These are phyloP conservation scores for Megalurothrips usitatus DNA, from an alignment of 2,888 invertebrate genomes.

Conservation along the genomic window DNA sequence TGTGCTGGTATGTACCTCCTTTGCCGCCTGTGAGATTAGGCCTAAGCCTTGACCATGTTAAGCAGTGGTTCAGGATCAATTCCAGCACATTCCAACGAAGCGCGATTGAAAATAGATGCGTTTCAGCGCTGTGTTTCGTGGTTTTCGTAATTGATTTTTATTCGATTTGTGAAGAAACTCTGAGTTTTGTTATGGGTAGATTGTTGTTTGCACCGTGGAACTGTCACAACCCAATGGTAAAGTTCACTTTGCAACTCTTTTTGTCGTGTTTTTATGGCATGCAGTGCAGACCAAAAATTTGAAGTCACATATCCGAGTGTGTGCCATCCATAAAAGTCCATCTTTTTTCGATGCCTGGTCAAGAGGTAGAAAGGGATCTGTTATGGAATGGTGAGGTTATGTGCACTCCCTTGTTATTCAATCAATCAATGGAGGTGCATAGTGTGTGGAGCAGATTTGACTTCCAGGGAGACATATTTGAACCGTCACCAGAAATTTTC, in stretches of 20 bases:
- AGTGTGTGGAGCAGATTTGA: not conserved
- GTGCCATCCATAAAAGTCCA: not conserved
- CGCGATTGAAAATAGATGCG: not conserved
- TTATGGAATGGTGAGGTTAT: not conserved
- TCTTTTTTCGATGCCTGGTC: not conserved
- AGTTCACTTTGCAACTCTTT: not conserved
- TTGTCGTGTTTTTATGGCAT: not conserved
- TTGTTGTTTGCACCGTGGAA: not conserved
- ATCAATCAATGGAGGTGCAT: not conserved
- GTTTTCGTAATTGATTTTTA: not conserved
- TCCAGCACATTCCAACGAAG: not conserved
- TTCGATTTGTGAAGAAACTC: not conserved
- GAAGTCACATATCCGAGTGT: not conserved
- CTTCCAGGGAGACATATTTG: not conserved
- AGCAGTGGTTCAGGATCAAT: not conserved
- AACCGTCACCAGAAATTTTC: not conserved
- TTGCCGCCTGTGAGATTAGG: not conserved
- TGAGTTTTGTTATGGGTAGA: not conserved
- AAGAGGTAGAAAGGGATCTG: not conserved
- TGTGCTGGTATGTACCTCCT: not conserved
- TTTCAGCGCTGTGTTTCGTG: not conserved
- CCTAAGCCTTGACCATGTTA: slow-evolving; percentile 10
- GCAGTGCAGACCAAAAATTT: too few relatives aligned
- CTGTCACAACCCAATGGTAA: not conserved
- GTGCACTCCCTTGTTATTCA: not conserved